These are phyloP conservation scores for Remorina albescens DNA, from an alignment of 2,797 vertebrate genomes.

Conservation along the genomic window DNA sequence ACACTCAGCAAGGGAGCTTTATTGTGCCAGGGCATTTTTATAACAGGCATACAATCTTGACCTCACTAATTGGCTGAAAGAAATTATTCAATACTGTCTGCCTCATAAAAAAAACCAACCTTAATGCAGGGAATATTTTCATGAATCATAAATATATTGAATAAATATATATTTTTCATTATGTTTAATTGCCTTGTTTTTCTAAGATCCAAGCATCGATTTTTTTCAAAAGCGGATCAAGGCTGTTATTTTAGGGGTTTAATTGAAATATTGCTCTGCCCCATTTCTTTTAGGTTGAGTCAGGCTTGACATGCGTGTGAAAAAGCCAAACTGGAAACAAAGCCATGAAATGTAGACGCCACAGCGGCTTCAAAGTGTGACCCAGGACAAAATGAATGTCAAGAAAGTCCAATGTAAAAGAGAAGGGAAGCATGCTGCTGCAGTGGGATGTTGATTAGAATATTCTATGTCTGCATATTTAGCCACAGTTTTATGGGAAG, in stretches of 20 bases:
- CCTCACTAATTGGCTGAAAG: background rate
- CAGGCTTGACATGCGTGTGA: background rate
- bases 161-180: background rate
- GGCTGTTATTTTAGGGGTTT: background rate
- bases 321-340: background rate
- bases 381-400: background rate
- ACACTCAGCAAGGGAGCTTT: slow-evolving; percentile 54
- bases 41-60: background rate
- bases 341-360: background rate
- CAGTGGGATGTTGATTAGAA: slow-evolving; percentile 21
- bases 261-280: background rate
- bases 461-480: slow-evolving; percentile 24
- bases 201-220: background rate
- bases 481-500: slow-evolving; percentile 24
- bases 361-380: slow-evolving; percentile 1
- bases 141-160: background rate
- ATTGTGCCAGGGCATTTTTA: slow-evolving; percentile 29
- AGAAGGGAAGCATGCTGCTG: slow-evolving; percentile 1
- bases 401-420: background rate
- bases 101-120: background rate
- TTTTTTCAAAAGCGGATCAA: background rate
- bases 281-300: background rate
- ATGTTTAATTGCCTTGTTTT: background rate
- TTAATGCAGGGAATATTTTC: background rate
- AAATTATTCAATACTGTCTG: background rate